A percentile compares a stretch with the other conserved stretches of the same genome.
Evolutionary conservation across 2,797 vertebrate genomes (phyloP).

Genomic region (Sebastes trivittatus): DNA sequence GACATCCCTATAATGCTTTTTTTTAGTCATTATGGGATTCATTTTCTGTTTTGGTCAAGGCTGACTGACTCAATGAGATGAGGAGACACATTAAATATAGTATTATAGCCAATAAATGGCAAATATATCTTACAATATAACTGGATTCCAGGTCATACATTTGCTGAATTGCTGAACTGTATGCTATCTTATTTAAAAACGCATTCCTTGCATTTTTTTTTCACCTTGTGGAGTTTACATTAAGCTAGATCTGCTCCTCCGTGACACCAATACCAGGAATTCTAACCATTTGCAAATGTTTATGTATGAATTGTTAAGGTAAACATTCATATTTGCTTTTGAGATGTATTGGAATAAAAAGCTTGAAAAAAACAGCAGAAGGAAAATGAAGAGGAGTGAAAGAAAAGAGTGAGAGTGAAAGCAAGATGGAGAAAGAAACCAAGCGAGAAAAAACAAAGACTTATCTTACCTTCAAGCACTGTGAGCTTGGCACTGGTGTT

Average conservation of each 20-base stretch:
- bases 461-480: conserved; percentile 91
- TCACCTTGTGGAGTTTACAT: conserved; percentile 35
- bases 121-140: background rate
- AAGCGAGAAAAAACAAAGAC: conserved; percentile 5
- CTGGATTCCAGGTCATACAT: conserved; percentile 4
- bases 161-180: conserved; percentile 31
- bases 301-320: conserved; percentile 57
- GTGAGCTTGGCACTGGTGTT: conserved; percentile 97
- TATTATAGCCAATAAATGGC: conserved; percentile 2
- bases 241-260: conserved; percentile 30
- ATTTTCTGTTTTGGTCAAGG: background rate
- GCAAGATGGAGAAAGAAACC: conserved; percentile 15
- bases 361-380: conserved; percentile 3
- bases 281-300: conserved; percentile 54
- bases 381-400: background rate
- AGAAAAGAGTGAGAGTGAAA: background rate
- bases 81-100: background rate
- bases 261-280: conserved; percentile 48
- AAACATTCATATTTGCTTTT: conserved; percentile 51
- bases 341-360: conserved; percentile 41
- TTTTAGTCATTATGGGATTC: background rate
- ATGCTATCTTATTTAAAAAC: conserved; percentile 32
- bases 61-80: background rate
- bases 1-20: background rate
- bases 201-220: conserved; percentile 25